phyloP scores from a whole-genome alignment of 2,113 vertebrate genomes.

The Actinemys pallida region DNA sequence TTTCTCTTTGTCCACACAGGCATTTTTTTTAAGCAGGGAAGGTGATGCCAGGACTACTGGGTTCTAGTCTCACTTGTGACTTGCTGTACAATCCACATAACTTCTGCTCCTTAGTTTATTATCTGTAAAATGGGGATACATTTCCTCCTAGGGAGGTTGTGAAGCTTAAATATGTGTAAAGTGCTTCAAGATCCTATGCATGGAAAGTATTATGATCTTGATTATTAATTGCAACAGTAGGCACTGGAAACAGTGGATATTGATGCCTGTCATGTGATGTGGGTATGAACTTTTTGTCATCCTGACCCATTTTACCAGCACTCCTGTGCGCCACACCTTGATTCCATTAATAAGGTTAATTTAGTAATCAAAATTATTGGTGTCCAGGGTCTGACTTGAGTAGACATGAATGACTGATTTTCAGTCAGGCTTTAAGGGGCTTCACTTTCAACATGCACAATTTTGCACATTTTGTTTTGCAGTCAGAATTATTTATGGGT shows the following conservation, averaged over 20 bases:
- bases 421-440: background rate
- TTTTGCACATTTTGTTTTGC: background rate
- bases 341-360: background rate
- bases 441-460: background rate
- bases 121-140: background rate
- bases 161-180: background rate
- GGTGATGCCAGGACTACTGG: background rate
- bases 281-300: background rate
- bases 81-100: background rate
- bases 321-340: background rate
- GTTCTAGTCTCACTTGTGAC: background rate
- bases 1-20: background rate
- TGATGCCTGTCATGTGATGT: background rate
- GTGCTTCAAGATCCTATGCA: background rate
- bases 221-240: background rate
- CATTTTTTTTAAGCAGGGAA: background rate
- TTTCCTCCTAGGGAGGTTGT: no score
- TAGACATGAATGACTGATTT: background rate
- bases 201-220: background rate
- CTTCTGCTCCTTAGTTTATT: background rate
- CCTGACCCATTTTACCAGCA: background rate
- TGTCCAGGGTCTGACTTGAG: background rate
- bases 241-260: background rate
- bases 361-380: background rate
- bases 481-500: background rate